phyloP scores from a whole-genome alignment of 2,113 vertebrate species.

The Amblyornis subalaris region DNA sequence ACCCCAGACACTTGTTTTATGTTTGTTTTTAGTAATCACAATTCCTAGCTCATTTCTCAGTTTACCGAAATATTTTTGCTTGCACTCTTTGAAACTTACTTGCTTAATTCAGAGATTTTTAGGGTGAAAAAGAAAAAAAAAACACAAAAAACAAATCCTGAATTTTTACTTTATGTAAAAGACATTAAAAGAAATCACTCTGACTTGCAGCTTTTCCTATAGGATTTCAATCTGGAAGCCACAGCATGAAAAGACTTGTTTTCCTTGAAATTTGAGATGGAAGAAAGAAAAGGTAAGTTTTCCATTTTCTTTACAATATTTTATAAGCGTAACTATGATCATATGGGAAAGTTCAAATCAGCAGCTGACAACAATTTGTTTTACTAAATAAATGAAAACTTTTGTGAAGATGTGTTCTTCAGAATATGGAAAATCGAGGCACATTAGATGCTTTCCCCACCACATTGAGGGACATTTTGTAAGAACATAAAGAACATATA shows the following conservation, averaged over 20 bases:
- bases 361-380: background rate
- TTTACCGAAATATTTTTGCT: background rate
- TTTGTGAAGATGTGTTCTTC: background rate
- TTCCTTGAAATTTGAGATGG: background rate
- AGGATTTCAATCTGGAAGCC: background rate
- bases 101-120: background rate
- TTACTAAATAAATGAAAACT: background rate
- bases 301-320: background rate
- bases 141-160: fast-evolving
- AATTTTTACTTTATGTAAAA: background rate
- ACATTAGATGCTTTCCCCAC: background rate
- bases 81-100: background rate
- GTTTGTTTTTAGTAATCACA: background rate
- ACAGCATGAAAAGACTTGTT: background rate
- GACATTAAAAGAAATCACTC: background rate
- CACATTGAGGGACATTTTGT: background rate
- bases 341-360: background rate
- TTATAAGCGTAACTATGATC: background rate
- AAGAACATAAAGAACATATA: background rate
- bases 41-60: background rate
- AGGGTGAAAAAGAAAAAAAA: background rate
- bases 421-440: background rate
- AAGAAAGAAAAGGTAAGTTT: background rate
- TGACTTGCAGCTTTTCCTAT: background rate
- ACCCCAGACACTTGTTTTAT: background rate